Conservation (phyloP, 2,113 vertebrate species). For the Anolis carolinensis region DNA sequence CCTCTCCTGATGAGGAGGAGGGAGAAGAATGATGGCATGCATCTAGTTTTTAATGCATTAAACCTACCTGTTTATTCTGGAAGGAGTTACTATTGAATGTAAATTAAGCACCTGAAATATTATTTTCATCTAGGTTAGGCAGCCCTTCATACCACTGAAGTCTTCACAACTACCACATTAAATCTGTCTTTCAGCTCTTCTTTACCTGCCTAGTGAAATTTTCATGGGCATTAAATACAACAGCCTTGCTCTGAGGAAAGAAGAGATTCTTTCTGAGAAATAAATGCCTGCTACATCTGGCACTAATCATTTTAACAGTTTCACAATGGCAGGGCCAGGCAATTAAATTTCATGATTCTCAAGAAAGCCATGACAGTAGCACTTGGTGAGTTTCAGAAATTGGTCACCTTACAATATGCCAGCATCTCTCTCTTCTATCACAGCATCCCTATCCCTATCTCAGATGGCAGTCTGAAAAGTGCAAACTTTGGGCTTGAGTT, state of each 20-base stretch:
- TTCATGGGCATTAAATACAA: neutral
- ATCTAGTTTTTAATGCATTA: neutral
- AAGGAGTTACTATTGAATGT: neutral
- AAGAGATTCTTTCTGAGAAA: neutral
- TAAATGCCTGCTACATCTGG: neutral
- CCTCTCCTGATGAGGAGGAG: neutral
- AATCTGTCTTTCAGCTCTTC: neutral
- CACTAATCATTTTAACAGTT: neutral
- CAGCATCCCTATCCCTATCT: neutral
- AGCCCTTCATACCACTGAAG: neutral
- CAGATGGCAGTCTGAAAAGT: neutral
- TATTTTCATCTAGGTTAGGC: neutral
- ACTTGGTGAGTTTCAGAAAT: neutral
- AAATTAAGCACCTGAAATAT: neutral
- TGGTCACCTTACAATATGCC: neutral
- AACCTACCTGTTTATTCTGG: neutral
- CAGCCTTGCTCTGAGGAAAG: rapidly evolving
- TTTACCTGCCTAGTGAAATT: neutral
- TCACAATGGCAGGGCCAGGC: neutral
- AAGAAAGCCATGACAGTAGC: neutral
- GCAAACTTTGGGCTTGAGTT: too few relatives aligned
- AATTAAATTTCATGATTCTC: neutral
- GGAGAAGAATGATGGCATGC: neutral
- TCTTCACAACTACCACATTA: neutral
- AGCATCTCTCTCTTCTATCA: neutral